Evolutionary conservation across 2,888 invertebrate species (phyloP).

Genomic region (Azorinus chamasolen): DNA sequence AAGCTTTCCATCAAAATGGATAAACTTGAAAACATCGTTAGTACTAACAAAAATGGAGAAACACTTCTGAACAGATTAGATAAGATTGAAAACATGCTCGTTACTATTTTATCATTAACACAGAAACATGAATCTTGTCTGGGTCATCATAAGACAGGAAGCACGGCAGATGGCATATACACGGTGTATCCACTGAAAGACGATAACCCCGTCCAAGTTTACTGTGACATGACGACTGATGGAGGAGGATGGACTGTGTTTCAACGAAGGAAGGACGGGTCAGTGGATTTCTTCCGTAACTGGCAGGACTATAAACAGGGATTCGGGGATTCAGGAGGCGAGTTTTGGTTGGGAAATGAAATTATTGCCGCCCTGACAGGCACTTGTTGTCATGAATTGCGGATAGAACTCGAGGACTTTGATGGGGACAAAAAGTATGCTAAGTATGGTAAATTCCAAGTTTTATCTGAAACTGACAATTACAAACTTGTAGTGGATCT

Average conservation of each 20-base stretch:
- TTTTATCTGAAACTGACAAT: conserved; percentile 7
- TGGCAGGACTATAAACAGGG: conserved; percentile 39
- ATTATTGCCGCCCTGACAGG: conserved; percentile 21
- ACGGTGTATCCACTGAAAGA: conserved; percentile 38
- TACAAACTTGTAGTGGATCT: conserved; percentile 7
- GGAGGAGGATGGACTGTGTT: conserved; percentile 64
- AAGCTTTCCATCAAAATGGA: no score
- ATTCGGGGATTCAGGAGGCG: conserved; percentile 22
- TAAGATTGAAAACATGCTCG: no score
- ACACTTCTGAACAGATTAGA: no score
- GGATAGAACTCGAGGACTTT: conserved; percentile 42
- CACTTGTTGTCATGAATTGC: conserved; percentile 17
- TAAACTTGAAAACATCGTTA: no score
- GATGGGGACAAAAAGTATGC: conserved; percentile 21
- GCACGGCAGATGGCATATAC: conserved; percentile 44
- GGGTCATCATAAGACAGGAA: conserved; percentile 30
- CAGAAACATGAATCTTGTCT: conserved; percentile 24
- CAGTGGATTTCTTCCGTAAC: conserved; percentile 29
- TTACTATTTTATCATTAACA: no score
- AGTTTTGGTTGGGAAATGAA: conserved; percentile 49
- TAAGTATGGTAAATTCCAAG: conserved; percentile 27
- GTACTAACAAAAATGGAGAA: no score
- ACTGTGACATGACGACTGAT: conserved; percentile 55
- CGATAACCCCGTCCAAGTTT: conserved; percentile 36
- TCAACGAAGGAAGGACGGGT: conserved; percentile 40